These are phyloP conservation scores for Presbytis comata DNA, from an alignment of 2,797 vertebrate species.

Conservation along the genomic window DNA sequence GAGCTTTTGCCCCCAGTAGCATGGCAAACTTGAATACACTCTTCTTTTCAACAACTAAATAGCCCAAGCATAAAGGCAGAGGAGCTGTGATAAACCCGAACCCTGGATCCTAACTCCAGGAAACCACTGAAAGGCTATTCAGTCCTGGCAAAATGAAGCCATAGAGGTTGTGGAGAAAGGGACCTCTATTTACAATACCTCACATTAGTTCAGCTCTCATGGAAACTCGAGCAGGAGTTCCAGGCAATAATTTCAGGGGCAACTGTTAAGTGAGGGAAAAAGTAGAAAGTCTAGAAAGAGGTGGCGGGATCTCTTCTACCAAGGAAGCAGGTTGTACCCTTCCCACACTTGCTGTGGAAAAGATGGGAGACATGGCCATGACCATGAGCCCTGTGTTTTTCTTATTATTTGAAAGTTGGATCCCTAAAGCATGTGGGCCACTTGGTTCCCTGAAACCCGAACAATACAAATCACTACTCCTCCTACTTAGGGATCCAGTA, in stretches of 20 bases:
- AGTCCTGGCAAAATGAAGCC: background rate
- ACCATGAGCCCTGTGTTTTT: background rate
- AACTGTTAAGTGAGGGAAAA: background rate
- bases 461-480: background rate
- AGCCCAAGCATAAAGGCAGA: background rate
- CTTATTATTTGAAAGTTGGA: conserved; percentile 18
- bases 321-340: background rate
- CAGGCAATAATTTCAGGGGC: background rate
- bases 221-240: background rate
- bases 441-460: conserved; percentile 1
- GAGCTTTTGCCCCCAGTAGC: background rate
- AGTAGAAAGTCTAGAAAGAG: background rate
- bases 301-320: background rate
- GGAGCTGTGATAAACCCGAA: background rate
- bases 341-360: background rate
- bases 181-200: background rate
- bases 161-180: background rate
- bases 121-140: background rate
- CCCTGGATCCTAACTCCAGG: background rate
- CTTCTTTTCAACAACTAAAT: background rate
- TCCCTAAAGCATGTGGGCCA: background rate
- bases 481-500: conserved; percentile 16
- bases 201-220: too few relatives aligned
- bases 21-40: background rate
- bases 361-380: background rate